These are phyloP conservation scores for Lepidostoma basale DNA, from an alignment of 1,140 invertebrate species.

Conservation along the genomic window DNA sequence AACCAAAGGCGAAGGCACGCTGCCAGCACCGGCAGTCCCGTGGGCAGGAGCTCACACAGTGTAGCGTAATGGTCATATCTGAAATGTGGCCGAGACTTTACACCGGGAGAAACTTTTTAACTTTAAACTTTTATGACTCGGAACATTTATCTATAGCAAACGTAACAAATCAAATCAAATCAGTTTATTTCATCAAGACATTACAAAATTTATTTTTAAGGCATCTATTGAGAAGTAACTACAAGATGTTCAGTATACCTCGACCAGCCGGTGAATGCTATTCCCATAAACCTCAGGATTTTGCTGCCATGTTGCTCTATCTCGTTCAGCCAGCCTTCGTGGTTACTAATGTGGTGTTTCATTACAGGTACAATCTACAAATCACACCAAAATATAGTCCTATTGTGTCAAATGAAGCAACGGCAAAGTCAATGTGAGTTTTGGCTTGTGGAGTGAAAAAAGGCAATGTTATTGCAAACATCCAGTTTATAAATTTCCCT, in stretches of 20 bases:
- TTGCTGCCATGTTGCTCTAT: conserved; percentile 59
- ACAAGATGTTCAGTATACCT: conserved; percentile 57
- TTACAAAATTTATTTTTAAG: too few species aligned
- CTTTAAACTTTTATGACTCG: too few species aligned
- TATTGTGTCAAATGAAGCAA: not conserved
- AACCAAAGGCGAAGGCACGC: conserved; percentile 66
- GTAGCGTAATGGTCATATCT: conserved; percentile 91
- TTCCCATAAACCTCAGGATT: conserved; percentile 64
- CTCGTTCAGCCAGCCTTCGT: conserved; percentile 69
- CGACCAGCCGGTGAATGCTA: conserved; percentile 75
- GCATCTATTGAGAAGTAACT: too few species aligned
- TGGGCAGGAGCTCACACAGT: conserved; percentile 83
- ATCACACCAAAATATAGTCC: too few species aligned
- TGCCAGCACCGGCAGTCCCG: conserved; percentile 73
- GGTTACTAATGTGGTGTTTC: conserved; percentile 70
- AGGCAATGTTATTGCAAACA: too few species aligned
- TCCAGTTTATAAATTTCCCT: too few species aligned
- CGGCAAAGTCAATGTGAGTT: too few species aligned
- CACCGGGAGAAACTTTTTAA: too few species aligned
- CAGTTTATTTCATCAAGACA: too few species aligned
- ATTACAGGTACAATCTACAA: conserved; percentile 62
- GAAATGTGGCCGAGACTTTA: conserved; percentile 33
- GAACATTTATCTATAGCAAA: too few species aligned
- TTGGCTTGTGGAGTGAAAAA: too few species aligned
- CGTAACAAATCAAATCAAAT: too few species aligned